Percentiles rank a stretch among this genome's conserved stretches.
Conservation (phyloP, 2,888 invertebrate species). For the Bombylius discolor region DNA sequence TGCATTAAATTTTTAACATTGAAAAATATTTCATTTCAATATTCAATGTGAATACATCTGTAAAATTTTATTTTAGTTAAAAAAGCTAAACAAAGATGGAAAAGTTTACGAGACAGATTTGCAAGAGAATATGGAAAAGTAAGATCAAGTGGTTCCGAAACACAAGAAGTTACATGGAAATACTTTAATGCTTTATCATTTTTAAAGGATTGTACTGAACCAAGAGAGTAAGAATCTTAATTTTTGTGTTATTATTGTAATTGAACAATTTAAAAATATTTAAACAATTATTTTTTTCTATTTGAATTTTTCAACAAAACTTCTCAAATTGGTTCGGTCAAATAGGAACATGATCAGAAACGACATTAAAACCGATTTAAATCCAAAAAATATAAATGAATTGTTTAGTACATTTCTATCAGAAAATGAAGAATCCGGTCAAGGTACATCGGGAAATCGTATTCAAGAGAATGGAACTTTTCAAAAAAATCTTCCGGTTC, state of each 20-base stretch:
- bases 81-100: constrained; percentile 18
- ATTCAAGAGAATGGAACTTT: not conserved
- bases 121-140: constrained; percentile 26
- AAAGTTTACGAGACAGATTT: constrained; percentile 27
- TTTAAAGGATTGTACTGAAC: constrained; percentile 6
- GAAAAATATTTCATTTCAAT: no score
- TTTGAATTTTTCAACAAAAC: not conserved
- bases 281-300: not conserved
- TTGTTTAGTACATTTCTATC: not conserved
- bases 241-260: no score
- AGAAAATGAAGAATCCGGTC: not conserved
- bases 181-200: constrained; percentile 25
- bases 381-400: not conserved
- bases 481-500: not conserved
- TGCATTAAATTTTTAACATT: no score
- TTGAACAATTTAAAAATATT: not conserved
- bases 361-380: not conserved
- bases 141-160: constrained; percentile 19
- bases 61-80: not conserved
- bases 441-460: not conserved
- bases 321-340: no score
- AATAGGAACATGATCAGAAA: not conserved
- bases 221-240: not conserved
- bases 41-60: no score
- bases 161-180: constrained; percentile 23